Conservation (phyloP, 2,113 vertebrate species). For the Heloderma charlesbogerti region DNA sequence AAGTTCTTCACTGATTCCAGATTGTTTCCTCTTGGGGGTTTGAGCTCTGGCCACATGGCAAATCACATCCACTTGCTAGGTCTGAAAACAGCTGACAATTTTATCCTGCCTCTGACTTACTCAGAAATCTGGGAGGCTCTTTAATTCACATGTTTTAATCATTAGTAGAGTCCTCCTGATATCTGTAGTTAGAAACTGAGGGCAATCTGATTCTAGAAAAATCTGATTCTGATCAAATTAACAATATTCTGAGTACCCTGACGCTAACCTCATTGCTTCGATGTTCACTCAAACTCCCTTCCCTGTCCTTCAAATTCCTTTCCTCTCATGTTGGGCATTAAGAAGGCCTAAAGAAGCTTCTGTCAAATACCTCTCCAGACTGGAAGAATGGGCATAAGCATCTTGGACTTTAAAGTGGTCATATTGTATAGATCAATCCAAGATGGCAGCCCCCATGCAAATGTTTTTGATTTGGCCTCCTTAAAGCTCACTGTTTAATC, state of each 20-base stretch:
- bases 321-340: neutral
- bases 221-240: neutral
- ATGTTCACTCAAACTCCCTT: neutral
- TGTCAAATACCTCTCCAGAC: neutral
- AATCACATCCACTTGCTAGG: constrained; percentile 26
- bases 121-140: neutral
- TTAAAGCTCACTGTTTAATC: no score
- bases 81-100: constrained; percentile 36
- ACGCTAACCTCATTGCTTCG: no score
- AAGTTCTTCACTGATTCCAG: constrained; percentile 10
- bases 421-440: neutral
- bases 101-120: neutral
- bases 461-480: neutral
- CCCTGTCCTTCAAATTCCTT: neutral
- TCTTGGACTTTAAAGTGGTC: neutral
- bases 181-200: neutral
- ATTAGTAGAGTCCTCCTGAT: neutral
- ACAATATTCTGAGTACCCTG: constrained; percentile 3
- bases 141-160: neutral
- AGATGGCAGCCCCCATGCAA: neutral
- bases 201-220: neutral
- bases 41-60: constrained; percentile 26
- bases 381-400: neutral
- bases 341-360: neutral
- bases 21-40: constrained; percentile 22